Conservation (phyloP, 2,797 vertebrate genomes). For the Babyrousa celebensis region DNA sequence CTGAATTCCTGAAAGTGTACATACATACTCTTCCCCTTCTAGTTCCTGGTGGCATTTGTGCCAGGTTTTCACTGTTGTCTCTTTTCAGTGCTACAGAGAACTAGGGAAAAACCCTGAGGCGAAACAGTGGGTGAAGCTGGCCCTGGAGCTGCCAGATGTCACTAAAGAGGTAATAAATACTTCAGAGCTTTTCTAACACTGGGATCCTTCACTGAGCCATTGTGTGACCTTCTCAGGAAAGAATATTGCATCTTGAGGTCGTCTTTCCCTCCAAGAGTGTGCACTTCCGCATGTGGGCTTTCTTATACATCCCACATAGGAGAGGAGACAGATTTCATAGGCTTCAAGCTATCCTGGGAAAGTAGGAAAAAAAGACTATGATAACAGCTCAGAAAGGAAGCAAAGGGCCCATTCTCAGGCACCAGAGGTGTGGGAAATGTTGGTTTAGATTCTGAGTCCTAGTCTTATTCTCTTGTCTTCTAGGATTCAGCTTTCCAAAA, state of each 20-base stretch:
- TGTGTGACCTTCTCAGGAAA: neutral
- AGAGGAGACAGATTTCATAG: neutral
- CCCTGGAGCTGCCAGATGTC: slow-evolving; percentile 90
- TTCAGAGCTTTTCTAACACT: slow-evolving; percentile 7
- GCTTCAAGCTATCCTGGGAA: neutral
- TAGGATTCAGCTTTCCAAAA: slow-evolving; percentile 89
- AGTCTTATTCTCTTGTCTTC: slow-evolving; percentile 55
- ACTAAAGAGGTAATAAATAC: slow-evolving; percentile 89
- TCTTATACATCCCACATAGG: neutral
- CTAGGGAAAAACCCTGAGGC: slow-evolving; percentile 94
- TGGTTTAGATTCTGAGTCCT: slow-evolving; percentile 50
- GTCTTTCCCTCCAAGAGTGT: slow-evolving; percentile 3
- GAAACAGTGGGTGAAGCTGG: slow-evolving; percentile 93
- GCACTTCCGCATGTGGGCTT: neutral
- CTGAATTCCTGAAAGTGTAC: neutral
- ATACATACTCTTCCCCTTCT: neutral
- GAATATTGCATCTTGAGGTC: neutral
- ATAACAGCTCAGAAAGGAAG: neutral
- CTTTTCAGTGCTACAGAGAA: slow-evolving; percentile 95
- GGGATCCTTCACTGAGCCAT: neutral
- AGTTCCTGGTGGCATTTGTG: neutral
- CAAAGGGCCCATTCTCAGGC: neutral
- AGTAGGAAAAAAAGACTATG: neutral
- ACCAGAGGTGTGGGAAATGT: slow-evolving; percentile 44
- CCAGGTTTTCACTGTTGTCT: neutral